Conservation (phyloP, 2,113 vertebrate genomes). For the Corydoras maculifer region DNA sequence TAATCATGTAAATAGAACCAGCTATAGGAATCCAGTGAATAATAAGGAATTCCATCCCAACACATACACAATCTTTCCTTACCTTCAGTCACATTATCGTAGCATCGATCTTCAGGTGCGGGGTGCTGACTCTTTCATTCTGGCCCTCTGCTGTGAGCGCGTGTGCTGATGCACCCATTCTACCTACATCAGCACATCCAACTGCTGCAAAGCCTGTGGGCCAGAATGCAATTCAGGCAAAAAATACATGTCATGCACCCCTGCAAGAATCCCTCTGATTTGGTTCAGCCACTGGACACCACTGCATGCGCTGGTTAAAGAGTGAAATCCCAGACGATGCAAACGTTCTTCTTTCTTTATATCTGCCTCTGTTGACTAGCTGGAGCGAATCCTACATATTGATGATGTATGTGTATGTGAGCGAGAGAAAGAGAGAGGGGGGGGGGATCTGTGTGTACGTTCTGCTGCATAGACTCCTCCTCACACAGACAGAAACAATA, state of each 20-base stretch:
- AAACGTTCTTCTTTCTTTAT: neutral
- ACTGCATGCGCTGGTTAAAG: neutral
- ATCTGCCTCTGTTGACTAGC: neutral
- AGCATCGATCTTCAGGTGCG: conserved; percentile 3
- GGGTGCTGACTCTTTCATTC: conserved; percentile 27
- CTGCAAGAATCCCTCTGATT: neutral
- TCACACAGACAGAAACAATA: conserved; percentile 24
- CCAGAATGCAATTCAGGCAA: conserved; percentile 24
- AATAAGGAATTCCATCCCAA: neutral
- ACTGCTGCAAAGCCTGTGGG: conserved; percentile 38
- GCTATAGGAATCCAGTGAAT: no score
- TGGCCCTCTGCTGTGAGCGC: conserved; percentile 14
- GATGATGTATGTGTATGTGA: conserved; percentile 10
- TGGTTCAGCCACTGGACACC: neutral
- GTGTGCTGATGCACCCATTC: conserved; percentile 30
- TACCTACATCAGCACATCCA: conserved; percentile 40
- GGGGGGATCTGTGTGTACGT: conserved; percentile 14
- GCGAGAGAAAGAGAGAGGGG: conserved; percentile 25
- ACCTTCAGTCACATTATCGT: conserved; percentile 42
- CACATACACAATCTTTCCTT: conserved; percentile 7
- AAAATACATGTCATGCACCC: conserved; percentile 15
- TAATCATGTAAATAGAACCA: no score
- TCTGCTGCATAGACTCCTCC: conserved; percentile 46
- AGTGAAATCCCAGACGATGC: neutral
- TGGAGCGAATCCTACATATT: conserved; percentile 23